Conservation (phyloP, 2,113 vertebrate genomes). For the Tympanuchus pallidicinctus region DNA sequence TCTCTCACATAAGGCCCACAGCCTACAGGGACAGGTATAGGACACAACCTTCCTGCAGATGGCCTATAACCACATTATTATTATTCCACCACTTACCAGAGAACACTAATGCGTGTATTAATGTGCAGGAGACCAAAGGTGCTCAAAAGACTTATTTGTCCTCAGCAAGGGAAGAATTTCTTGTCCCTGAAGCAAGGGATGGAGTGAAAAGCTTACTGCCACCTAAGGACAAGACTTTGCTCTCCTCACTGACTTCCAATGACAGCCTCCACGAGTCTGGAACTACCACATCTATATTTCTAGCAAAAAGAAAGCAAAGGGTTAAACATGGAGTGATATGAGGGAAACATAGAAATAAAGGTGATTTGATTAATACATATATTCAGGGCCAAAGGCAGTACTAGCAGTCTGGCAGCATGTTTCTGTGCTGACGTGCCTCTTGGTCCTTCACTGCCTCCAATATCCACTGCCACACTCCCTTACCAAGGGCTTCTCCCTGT, state of each 20-base stretch:
- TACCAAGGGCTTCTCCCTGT: background rate
- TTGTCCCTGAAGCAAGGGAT: background rate
- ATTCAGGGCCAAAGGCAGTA: background rate
- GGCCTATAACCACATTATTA: background rate
- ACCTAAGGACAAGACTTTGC: background rate
- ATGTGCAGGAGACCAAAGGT: background rate
- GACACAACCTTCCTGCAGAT: background rate
- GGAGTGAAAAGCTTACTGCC: background rate
- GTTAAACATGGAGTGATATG: background rate
- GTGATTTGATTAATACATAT: background rate
- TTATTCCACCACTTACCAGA: background rate
- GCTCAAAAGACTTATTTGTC: background rate
- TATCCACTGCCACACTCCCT: background rate
- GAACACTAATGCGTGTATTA: background rate
- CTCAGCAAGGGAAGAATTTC: constrained; percentile 10
- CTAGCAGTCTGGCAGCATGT: background rate
- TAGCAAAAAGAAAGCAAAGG: background rate
- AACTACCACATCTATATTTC: background rate
- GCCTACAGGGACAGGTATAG: background rate
- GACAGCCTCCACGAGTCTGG: background rate
- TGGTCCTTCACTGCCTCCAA: background rate
- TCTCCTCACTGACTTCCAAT: background rate
- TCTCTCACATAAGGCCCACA: background rate
- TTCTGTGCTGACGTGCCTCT: rapidly evolving
- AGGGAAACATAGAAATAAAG: background rate